A percentile compares a stretch with the other conserved stretches of the same genome.
Evolutionary conservation across 2,797 vertebrate genomes (phyloP).

Genomic region (Eulemur coronatus): DNA sequence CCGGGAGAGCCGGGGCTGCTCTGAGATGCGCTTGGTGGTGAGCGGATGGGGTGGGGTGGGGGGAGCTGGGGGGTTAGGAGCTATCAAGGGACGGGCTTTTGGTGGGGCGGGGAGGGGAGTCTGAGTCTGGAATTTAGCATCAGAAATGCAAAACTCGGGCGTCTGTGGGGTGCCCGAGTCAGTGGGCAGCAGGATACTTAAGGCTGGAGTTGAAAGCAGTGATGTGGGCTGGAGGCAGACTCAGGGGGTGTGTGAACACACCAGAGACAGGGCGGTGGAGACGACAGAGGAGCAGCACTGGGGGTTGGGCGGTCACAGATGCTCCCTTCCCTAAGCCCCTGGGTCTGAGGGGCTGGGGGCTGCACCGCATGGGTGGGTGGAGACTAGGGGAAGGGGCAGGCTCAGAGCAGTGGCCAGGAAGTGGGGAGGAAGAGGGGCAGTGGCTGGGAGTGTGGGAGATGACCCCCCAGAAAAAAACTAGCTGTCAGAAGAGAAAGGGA

Average conservation of each 20-base stretch:
- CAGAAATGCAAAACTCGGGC: neutral
- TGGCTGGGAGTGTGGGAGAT: neutral
- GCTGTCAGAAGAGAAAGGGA: neutral
- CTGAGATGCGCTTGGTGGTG: neutral
- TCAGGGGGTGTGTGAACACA: neutral
- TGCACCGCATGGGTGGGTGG: too few relatives aligned
- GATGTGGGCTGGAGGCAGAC: neutral
- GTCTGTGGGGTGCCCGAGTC: neutral
- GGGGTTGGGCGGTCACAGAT: neutral
- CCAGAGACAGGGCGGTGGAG: neutral
- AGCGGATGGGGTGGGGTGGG: neutral
- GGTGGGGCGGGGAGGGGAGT: neutral
- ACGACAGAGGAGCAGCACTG: neutral
- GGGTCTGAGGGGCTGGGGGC: neutral
- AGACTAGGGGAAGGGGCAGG: neutral
- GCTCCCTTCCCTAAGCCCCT: neutral
- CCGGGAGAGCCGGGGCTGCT: neutral
- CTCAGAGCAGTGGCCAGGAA: neutral
- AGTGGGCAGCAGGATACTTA: neutral
- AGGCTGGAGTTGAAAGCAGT: neutral
- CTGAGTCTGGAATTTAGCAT: neutral
- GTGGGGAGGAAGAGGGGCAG: neutral
- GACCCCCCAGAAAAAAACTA: neutral
- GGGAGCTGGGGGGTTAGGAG: neutral
- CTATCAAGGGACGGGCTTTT: neutral